phyloP scores from a whole-genome alignment of 1,140 invertebrate genomes.

The Heliothis subflexa region DNA sequence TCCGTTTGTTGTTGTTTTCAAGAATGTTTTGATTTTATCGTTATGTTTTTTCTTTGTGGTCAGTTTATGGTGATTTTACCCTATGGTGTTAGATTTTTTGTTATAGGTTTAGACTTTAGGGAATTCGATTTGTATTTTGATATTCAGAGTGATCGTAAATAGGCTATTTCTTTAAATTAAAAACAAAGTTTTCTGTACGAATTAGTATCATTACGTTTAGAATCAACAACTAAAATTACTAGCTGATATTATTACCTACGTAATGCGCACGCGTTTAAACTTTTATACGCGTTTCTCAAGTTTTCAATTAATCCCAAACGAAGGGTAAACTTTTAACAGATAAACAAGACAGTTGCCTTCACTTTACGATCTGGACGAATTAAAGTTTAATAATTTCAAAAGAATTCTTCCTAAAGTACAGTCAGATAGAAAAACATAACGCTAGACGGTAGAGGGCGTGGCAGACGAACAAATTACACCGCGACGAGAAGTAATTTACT shows the following conservation, averaged over 20 bases:
- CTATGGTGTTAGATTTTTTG: neutral
- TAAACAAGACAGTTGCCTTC: neutral
- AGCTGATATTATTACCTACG: too few relatives aligned
- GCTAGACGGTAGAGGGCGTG: slow-evolving; percentile 47
- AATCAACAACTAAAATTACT: too few relatives aligned
- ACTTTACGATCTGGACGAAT: neutral
- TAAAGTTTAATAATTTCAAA: neutral
- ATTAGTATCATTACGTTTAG: too few relatives aligned
- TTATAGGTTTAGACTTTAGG: too few relatives aligned
- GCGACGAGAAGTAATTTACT: slow-evolving; percentile 64
- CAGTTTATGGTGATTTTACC: neutral
- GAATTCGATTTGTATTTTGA: too few relatives aligned
- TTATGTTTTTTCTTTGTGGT: neutral
- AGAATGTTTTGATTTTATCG: neutral
- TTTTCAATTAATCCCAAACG: too few relatives aligned
- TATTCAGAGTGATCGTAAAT: too few relatives aligned
- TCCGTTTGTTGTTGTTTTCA: slow-evolving; percentile 12
- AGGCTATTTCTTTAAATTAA: too few relatives aligned
- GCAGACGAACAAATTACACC: slow-evolving; percentile 68
- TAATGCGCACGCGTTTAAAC: too few relatives aligned
- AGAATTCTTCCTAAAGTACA: slow-evolving; percentile 53
- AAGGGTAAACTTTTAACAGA: too few relatives aligned
- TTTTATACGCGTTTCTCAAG: too few relatives aligned
- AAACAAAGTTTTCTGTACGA: too few relatives aligned
- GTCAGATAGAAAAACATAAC: slow-evolving; percentile 52